Conservation (phyloP, 64 coral and sea anemone species). For the Montipora cactus region DNA sequence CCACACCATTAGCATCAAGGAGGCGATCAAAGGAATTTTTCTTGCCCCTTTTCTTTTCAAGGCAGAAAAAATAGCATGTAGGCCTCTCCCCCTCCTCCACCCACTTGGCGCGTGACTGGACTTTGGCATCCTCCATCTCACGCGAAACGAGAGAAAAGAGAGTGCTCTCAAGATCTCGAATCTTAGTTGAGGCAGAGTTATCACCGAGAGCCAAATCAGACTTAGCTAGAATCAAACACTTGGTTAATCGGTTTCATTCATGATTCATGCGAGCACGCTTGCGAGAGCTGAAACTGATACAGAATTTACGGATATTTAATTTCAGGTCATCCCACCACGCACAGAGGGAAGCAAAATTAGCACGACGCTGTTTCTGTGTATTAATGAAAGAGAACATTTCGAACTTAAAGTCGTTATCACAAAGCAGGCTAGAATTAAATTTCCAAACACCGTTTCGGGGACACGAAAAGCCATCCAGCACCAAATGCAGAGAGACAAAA, state of each 20-base stretch:
- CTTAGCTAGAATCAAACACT: neutral
- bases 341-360: too few relatives aligned
- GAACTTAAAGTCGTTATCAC: too few relatives aligned
- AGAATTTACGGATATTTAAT: too few relatives aligned
- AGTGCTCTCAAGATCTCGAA: neutral
- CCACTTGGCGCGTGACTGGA: neutral
- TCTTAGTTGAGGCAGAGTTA: neutral
- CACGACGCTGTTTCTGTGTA: too few relatives aligned
- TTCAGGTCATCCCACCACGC: too few relatives aligned
- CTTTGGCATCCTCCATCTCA: neutral
- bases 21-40: neutral
- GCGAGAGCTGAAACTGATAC: too few relatives aligned
- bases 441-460: too few relatives aligned
- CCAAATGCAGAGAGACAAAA: too few relatives aligned
- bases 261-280: too few relatives aligned
- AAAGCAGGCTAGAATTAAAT: too few relatives aligned
- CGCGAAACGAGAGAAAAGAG: neutral
- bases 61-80: neutral
- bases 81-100: slow-evolving; percentile 43
- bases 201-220: neutral
- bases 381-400: too few relatives aligned
- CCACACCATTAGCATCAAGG: neutral
- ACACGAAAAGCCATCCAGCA: too few relatives aligned
- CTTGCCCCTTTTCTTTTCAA: neutral
- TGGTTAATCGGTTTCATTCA: neutral